These are phyloP conservation scores for Rhynchopsitta pachyrhyncha DNA, from an alignment of 2,113 vertebrate species.

Conservation along the genomic window DNA sequence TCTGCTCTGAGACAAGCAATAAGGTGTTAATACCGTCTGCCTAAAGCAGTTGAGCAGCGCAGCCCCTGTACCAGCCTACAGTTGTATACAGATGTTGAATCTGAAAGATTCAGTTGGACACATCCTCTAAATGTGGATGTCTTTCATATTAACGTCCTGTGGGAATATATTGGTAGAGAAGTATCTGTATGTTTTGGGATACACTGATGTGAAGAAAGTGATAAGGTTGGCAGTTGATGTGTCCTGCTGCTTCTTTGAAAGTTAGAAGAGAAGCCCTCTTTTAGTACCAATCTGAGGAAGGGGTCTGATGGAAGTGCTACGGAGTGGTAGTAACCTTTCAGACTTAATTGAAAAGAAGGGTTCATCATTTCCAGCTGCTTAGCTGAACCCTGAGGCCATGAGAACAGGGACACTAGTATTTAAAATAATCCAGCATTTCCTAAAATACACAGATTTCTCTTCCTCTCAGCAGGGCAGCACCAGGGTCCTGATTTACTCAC, in stretches of 20 bases:
- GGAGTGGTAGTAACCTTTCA: not conserved
- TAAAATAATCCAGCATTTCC: slow-evolving; percentile 13
- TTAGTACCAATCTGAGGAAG: not conserved
- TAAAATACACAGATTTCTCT: slow-evolving; percentile 37
- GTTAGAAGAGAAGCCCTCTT: not conserved
- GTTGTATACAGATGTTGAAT: not conserved
- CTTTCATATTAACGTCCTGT: not conserved
- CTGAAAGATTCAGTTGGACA: not conserved
- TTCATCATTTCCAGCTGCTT: slow-evolving; percentile 27
- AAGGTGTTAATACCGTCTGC: not conserved
- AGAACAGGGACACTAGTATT: slow-evolving; percentile 28
- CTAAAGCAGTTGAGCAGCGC: not conserved
- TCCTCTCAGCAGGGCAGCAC: slow-evolving; percentile 47
- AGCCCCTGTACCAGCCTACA: not conserved
- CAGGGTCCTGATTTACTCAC: not conserved
- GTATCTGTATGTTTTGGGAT: not conserved
- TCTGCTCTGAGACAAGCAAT: not conserved
- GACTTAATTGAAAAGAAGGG: not conserved
- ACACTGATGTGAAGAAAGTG: not conserved
- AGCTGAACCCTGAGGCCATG: slow-evolving; percentile 59
- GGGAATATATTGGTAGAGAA: not conserved
- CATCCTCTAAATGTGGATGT: not conserved
- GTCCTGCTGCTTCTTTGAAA: not conserved
- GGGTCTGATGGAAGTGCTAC: not conserved
- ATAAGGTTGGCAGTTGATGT: not conserved